Conservation (phyloP, 1,140 invertebrate genomes). For the Nymphalis io region DNA sequence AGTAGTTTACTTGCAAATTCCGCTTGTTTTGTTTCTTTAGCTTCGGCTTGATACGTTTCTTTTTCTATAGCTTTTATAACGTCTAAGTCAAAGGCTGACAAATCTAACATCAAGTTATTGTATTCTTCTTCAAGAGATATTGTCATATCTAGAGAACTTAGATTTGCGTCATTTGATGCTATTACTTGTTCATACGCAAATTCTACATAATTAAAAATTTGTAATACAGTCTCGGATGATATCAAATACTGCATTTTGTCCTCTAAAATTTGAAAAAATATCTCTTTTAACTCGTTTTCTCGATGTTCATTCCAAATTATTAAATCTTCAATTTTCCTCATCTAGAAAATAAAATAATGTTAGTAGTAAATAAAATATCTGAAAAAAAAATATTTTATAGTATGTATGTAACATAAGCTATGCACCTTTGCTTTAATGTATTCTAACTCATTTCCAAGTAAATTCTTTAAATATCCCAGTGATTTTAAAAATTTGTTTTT, state of each 20-base stretch:
- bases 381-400: slow-evolving; percentile 9
- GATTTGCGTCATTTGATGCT: slow-evolving; percentile 79
- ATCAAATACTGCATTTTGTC: slow-evolving; percentile 68
- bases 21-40: slow-evolving; percentile 80
- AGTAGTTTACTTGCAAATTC: slow-evolving; percentile 82
- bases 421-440: slow-evolving; percentile 64
- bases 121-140: slow-evolving; percentile 82
- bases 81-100: slow-evolving; percentile 82
- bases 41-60: slow-evolving; percentile 82
- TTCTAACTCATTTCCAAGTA: slow-evolving; percentile 55
- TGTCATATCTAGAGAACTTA: slow-evolving; percentile 82
- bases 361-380: background rate
- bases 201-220: slow-evolving; percentile 83
- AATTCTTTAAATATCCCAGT: slow-evolving; percentile 48
- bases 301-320: slow-evolving; percentile 57
- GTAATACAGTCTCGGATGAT: slow-evolving; percentile 81
- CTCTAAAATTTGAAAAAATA: slow-evolving; percentile 62
- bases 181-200: slow-evolving; percentile 84
- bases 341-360: slow-evolving; percentile 48
- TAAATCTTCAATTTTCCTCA: slow-evolving; percentile 56
- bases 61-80: slow-evolving; percentile 81
- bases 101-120: slow-evolving; percentile 79
- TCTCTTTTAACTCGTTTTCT: slow-evolving; percentile 62
- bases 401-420: too few species aligned
- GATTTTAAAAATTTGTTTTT: slow-evolving; percentile 70